Percentiles rank a stretch among this genome's conserved stretches.
phyloP scores from a whole-genome alignment of 2,888 invertebrate species.

The Lochmaea crataegi region DNA sequence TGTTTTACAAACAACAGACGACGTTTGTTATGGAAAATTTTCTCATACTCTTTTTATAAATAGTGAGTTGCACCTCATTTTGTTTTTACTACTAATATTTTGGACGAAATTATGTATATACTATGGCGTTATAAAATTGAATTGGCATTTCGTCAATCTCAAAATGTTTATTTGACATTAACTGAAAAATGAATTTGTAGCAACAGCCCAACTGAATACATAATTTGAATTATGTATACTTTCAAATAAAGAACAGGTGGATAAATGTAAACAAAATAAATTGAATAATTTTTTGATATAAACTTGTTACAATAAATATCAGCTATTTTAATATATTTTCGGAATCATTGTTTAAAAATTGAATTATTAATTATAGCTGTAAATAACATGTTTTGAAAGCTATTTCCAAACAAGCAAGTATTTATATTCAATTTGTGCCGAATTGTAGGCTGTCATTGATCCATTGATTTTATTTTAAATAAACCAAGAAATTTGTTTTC shows the following conservation, averaged over 20 bases:
- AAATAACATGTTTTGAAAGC: slow-evolving; percentile 41
- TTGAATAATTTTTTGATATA: slow-evolving; percentile 8
- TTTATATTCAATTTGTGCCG: slow-evolving; percentile 37
- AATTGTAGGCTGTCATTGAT: slow-evolving; percentile 39
- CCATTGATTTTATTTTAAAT: slow-evolving; percentile 37
- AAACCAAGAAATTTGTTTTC: slow-evolving; percentile 30
- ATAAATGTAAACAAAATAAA: slow-evolving; percentile 10
- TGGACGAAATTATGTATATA: neutral
- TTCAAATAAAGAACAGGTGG: neutral
- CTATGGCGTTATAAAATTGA: too few relatives aligned
- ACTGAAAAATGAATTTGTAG: neutral
- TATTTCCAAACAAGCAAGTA: slow-evolving; percentile 40
- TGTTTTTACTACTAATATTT: neutral
- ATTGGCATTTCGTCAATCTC: slow-evolving; percentile 2
- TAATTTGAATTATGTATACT: slow-evolving; percentile 2
- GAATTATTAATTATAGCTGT: slow-evolving; percentile 40
- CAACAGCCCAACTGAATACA: neutral
- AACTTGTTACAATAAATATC: slow-evolving; percentile 12
- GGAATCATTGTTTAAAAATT: slow-evolving; percentile 39
- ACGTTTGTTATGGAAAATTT: too few relatives aligned
- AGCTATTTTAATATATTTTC: slow-evolving; percentile 22
- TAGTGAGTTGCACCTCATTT: too few relatives aligned
- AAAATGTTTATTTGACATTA: slow-evolving; percentile 4
- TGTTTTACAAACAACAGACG: too few relatives aligned
- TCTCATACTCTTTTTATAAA: too few relatives aligned